Evolutionary conservation across 2,113 vertebrate genomes (phyloP), one percentile per base, ranked within the genome.

Genomic region (Eulemur macaco): DNA sequence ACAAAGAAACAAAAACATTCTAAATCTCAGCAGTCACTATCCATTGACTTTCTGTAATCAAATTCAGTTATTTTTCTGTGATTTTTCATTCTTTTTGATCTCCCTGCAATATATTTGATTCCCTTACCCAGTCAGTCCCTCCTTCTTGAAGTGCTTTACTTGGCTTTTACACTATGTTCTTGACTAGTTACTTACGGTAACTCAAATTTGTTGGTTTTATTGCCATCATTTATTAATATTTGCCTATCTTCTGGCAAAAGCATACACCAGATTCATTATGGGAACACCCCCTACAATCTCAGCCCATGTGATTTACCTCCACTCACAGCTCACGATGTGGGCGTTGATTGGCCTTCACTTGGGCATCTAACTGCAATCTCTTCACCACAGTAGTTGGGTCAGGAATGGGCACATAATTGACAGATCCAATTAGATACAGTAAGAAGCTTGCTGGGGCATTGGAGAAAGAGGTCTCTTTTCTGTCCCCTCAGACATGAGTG

Each of bases 71-170:
- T 89, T 95, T 82, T 37, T 20, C 4, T 45, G 64, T 42, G 37
- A 20, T 20, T 34, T 90, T 96, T 74, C 37, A 60, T 93, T 91
- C 17, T 93, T 37, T 69, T 82, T 68, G 37, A 39, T 96, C 34
- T 94, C 29, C 82, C 0, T n/a, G 47, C 2, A 69, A 42, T 76
- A 13, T 39, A 73, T 73, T 64, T 85, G 68, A 58, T 78, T 85
- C 12, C 85, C 14, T 86, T 71, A 69, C 47, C 63, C 25, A 84
- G 23, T 27, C 12, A 84, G 23, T 27, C 12, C 12, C 37, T 63
- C 21, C 77, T 91, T 42, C 29, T 34, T 78, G 39, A 86, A 94
- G 73, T 47, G 8, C 6, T 78, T 95, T 68, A 66, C 18, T 83
- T 83, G 47, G 8, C 20, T 81, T 77, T 73, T 89, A 71, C 60